Evolutionary conservation across 1,140 invertebrate genomes (phyloP).

Genomic region (Drosophila repleta): DNA sequence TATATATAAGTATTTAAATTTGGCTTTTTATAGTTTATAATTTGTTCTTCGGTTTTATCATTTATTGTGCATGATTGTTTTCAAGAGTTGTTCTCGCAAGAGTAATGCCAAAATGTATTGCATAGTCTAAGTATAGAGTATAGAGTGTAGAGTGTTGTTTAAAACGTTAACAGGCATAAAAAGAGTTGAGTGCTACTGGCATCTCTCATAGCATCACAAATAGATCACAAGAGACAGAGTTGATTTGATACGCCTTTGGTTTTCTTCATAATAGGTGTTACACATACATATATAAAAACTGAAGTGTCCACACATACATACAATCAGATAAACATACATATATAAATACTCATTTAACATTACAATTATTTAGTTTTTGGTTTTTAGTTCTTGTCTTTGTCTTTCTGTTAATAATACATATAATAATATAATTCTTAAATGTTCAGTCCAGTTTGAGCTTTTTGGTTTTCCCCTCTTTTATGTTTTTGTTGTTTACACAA

Average conservation of each 20-base stretch:
- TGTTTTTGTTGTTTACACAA: conserved; percentile 50
- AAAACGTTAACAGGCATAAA: conserved; percentile 77
- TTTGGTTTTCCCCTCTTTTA: conserved; percentile 62
- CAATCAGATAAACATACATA: conserved; percentile 65
- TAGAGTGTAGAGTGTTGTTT: conserved; percentile 66
- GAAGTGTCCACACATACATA: conserved; percentile 48
- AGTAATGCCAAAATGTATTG: conserved; percentile 54
- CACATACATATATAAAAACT: conserved; percentile 47
- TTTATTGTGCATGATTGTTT: conserved; percentile 80
- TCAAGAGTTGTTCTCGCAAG: conserved; percentile 49
- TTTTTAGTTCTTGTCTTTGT: conserved; percentile 33
- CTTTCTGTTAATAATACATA: conserved; percentile 63
- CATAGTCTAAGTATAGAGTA: conserved; percentile 46
- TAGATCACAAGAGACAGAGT: conserved; percentile 80
- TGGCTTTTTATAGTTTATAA: conserved; percentile 39
- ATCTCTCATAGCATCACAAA: conserved; percentile 72
- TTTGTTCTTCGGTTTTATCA: conserved; percentile 44
- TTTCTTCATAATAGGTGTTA: conserved; percentile 23
- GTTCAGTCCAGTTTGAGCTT: conserved; percentile 83
- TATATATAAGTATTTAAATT: conserved; percentile 53
- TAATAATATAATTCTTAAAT: conserved; percentile 74
- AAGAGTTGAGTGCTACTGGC: conserved; percentile 71
- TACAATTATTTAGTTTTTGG: conserved; percentile 31
- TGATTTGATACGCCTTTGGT: conserved; percentile 58
- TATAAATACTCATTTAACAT: conserved; percentile 62